Base-by-base conservation (phyloP, 2,113 vertebrate species). In the Mastomys coucha region DNA sequence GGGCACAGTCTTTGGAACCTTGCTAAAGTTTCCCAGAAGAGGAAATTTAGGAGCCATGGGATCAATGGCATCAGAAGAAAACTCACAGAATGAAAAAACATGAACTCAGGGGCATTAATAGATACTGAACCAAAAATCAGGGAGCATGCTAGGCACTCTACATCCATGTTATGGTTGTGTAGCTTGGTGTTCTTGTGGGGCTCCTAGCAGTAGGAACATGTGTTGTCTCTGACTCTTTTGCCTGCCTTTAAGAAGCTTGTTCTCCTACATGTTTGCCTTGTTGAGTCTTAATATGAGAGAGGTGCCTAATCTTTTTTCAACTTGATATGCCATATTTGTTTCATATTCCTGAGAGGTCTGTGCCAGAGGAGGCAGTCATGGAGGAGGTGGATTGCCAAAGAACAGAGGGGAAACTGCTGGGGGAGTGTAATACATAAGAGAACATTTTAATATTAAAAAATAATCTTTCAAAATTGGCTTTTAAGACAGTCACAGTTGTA, bases 191-290 rank as follows among this genome's bases (percentile, higher is more conserved):
- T 36, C 16, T 70, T 70, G 13, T 70, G 6, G 16, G 33, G 36
- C 33, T n/a, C 14, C 33, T 70, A n/a, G n/a, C 33, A n/a, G 16
- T 17, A 5, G 69, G 2, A 36, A 2, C 17, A 7, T 0, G 36
- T 4, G 14, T 19, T n/a, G 16, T n/a, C 33, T 70, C 33, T 70
- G 69, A 70, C 6, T 36, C 5, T n/a, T n/a, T n/a, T 17, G 33
- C 16, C 33, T 70, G 33, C 14, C 16, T 19, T 39, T 20, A 4
- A 16, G 7, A 39, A 3, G 36, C 36, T 39, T 20, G 14, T 0
- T 11, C 28, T 67, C 28, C 65, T 31, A 67, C 2, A 1, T 33
- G 14, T 69, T 36, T 36, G 7, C 36, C 17, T 72, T 72, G 70
- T n/a, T n/a, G 17, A 20, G 70, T 0, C 31, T 72, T 39, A 72